A percentile compares a stretch with the other conserved stretches of the same genome.
phyloP scores from a whole-genome alignment of 1,140 invertebrate genomes.

The Trachymyrmex septentrionalis region DNA sequence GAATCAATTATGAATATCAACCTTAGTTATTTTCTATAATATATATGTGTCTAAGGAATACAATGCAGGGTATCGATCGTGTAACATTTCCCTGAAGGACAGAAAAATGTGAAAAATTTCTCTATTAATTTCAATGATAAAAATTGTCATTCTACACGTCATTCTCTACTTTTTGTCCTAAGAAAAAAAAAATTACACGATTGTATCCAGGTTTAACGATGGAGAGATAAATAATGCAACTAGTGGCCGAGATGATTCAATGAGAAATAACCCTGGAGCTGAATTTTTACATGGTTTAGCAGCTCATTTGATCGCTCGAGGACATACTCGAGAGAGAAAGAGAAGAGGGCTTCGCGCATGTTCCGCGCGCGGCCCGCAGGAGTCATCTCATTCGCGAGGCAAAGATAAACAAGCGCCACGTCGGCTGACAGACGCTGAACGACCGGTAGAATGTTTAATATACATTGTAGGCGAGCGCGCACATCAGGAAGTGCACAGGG shows the following conservation, averaged over 20 bases:
- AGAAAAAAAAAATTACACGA: no score
- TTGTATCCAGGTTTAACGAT: constrained; percentile 8
- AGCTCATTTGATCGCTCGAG: constrained; percentile 42
- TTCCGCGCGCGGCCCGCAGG: constrained; percentile 24
- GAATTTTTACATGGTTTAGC: constrained; percentile 24
- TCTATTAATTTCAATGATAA: no score
- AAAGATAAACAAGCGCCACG: constrained; percentile 56
- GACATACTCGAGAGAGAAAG: constrained; percentile 19
- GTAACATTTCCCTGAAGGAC: no score
- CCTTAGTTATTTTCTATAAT: no score
- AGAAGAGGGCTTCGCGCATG: not conserved
- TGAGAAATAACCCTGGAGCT: constrained; percentile 13
- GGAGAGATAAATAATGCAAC: constrained; percentile 15
- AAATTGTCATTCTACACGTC: no score
- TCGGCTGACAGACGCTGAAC: constrained; percentile 51
- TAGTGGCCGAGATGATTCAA: constrained; percentile 23
- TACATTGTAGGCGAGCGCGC: constrained; percentile 55
- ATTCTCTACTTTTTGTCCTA: no score
- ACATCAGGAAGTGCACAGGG: constrained; percentile 53
- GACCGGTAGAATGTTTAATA: constrained; percentile 62
- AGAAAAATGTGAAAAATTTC: no score
- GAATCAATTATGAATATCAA: no score
- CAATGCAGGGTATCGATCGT: no score
- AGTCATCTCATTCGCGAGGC: constrained; percentile 36
- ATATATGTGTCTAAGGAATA: no score